These are phyloP conservation scores for Hippocampus abdominalis DNA, from an alignment of 2,113 vertebrate species.

Conservation along the genomic window DNA sequence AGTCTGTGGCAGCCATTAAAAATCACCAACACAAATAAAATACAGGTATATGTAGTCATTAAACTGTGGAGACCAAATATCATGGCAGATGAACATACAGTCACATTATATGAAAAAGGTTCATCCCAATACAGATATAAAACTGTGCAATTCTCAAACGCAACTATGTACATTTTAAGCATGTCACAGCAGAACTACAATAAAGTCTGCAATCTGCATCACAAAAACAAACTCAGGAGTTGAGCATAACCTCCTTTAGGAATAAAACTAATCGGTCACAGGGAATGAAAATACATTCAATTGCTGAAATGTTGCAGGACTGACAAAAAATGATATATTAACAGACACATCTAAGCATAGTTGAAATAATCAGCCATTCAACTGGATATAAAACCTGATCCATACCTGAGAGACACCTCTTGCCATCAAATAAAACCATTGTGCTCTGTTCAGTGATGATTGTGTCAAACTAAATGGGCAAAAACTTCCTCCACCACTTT, in stretches of 20 bases:
- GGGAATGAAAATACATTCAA: no score
- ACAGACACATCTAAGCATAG: neutral
- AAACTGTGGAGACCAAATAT: neutral
- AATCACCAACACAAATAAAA: neutral
- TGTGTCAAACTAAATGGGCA: constrained; percentile 32
- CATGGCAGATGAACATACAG: neutral
- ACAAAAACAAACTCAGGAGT: neutral
- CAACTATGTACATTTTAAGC: neutral
- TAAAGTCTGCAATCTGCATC: neutral
- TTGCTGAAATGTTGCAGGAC: neutral
- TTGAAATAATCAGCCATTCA: neutral
- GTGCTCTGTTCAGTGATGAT: constrained; percentile 37
- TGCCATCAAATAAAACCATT: constrained; percentile 74
- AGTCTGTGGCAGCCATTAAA: neutral
- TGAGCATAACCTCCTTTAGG: neutral
- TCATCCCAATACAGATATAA: no score
- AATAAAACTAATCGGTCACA: neutral
- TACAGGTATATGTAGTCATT: no score
- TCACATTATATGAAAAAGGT: no score
- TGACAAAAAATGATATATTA: neutral
- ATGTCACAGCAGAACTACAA: neutral
- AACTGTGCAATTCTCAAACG: neutral
- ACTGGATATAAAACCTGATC: neutral
- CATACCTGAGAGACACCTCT: constrained; percentile 69
- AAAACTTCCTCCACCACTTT: constrained; percentile 33